Percentiles rank a stretch among this genome's conserved stretches.
phyloP scores from a whole-genome alignment of 1,140 invertebrate species.

The Limonius californicus region DNA sequence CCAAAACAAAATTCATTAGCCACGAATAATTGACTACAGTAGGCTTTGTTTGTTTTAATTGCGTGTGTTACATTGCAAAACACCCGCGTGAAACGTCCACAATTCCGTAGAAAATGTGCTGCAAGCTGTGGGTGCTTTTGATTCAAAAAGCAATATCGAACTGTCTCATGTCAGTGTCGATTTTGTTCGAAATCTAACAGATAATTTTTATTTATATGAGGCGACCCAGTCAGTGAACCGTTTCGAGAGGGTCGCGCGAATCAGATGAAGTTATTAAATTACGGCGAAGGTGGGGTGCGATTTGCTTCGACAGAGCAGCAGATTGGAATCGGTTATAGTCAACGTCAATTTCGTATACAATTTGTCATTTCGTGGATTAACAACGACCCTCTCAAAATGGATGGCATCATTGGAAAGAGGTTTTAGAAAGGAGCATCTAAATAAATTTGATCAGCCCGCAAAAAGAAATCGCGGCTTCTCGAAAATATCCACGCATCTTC shows the following conservation, averaged over 20 bases:
- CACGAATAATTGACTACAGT: too few species aligned
- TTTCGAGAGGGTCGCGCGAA: not conserved
- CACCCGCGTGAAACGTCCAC: too few species aligned
- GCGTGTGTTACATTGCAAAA: too few species aligned
- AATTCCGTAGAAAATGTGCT: too few species aligned
- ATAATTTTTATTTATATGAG: constrained; percentile 2
- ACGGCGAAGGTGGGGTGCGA: constrained; percentile 3
- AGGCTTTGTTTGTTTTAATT: too few species aligned
- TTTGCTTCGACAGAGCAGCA: constrained; percentile 6
- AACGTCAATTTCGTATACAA: constrained; percentile 6
- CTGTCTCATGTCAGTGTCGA: too few species aligned
- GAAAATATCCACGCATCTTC: not conserved
- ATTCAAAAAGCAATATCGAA: too few species aligned
- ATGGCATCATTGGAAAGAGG: not conserved
- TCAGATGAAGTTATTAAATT: constrained; percentile 9
- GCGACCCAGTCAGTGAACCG: constrained; percentile 1
- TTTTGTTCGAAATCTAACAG: not conserved
- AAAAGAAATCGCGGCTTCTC: not conserved
- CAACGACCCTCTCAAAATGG: constrained; percentile 4
- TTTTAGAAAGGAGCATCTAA: not conserved
- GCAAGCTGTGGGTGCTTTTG: too few species aligned
- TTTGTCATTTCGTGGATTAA: constrained; percentile 9
- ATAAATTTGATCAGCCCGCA: not conserved
- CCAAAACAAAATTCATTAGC: too few species aligned
- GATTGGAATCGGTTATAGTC: constrained; percentile 8